These are phyloP conservation scores for Cassiopea xamachana DNA, from an alignment of 30 jellyfish, hydroid and myxozoan genomes.

Conservation along the genomic window DNA sequence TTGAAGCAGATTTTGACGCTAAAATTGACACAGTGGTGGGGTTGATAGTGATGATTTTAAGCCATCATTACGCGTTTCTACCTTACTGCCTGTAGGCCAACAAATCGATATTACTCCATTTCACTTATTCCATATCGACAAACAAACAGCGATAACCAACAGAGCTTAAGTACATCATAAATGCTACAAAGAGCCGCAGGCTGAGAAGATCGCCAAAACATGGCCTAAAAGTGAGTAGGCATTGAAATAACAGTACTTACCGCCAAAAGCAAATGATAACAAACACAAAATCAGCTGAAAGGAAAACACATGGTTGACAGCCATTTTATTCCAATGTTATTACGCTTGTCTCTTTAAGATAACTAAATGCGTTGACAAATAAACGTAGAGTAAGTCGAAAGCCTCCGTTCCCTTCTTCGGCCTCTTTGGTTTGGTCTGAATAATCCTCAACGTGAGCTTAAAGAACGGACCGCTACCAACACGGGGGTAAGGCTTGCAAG, in stretches of 20 bases:
- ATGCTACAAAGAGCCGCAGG: no score
- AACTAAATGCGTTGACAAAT: background rate
- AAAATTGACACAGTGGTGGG: no score
- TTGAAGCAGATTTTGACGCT: no score
- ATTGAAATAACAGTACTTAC: background rate
- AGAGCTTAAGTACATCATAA: no score
- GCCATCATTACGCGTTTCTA: no score
- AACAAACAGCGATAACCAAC: no score
- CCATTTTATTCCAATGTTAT: background rate
- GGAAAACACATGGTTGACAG: background rate
- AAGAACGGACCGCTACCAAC: background rate
- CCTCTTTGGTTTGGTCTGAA: background rate
- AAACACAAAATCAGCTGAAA: background rate
- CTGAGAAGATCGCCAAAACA: background rate
- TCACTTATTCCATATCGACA: no score
- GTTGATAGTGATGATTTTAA: no score
- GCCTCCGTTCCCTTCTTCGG: background rate
- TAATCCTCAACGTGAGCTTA: constrained; percentile 11
- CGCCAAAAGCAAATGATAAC: background rate
- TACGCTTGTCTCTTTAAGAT: background rate
- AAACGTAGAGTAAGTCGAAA: background rate
- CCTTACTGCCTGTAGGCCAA: no score
- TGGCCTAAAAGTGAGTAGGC: background rate
- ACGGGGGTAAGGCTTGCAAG: constrained; percentile 1
- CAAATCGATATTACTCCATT: no score